Base-by-base conservation (phyloP, 2,797 vertebrate species). In the Ammospiza maritima region DNA sequence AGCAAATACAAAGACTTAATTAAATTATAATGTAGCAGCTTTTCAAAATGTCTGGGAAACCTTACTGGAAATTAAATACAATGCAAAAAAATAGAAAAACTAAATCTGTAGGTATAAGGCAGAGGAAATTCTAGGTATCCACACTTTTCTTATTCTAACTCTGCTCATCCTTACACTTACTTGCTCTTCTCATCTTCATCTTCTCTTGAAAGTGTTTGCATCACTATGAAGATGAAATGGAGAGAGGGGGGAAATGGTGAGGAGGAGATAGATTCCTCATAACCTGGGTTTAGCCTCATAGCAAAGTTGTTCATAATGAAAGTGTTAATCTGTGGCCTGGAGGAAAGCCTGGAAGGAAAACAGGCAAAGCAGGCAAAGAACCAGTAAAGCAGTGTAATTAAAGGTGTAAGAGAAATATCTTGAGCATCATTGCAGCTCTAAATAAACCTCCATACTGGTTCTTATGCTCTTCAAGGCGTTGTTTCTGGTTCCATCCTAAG, bases 1-100 rank as follows among this genome's bases (percentile, higher is more conserved):
- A 90, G 74, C 60, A 90, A 91, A 94, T 64, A 88, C 34, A 79
- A 82, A 91, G 76, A 57, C 22, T 88, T 94, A 73, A 84, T 94
- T 91, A 86, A 92, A 88, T 88, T 86, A 77, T 50, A 86, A 76
- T 53, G 45, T 2, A 94, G 27, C 26, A 85, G 76, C 48, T 95
- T 88, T 86, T 81, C 76, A 67, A 88, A 95, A 75, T 78, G 48
- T 50, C 62, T 93, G 82, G 81, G 54, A 92, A 90, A 64, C 27
- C 21, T 60, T 65, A 20, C 25, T 86, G 30, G 67, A 89, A 93
- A 91, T 30, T 6, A 84, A 94, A 80, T 21, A 25, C 20, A 62
- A 40, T 72, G 60, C 19, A 78, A 85, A 91, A 36, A 36, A 26
- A 36, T 9, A 62, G 54, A 32, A 85, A 75, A 93, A 62, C 27